Conservation (phyloP, 2,113 vertebrate genomes). For the Cochlearius cochlearius region DNA sequence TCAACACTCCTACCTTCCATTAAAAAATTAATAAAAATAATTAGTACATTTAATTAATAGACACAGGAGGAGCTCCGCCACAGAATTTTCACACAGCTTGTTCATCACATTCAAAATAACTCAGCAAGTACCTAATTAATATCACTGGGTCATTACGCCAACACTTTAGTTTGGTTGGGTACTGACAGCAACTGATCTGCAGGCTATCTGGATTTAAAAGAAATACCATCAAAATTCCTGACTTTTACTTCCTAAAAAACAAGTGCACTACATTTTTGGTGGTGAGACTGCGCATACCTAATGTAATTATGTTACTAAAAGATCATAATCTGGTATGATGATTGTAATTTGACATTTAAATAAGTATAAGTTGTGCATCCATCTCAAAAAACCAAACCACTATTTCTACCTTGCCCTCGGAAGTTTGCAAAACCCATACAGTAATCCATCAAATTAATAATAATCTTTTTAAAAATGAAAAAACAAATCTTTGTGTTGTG, state of each 20-base stretch:
- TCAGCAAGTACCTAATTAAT: constrained; percentile 66
- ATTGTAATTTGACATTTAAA: background rate
- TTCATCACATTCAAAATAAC: constrained; percentile 68
- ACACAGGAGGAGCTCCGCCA: constrained; percentile 51
- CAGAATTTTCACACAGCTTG: constrained; percentile 48
- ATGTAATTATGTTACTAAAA: background rate
- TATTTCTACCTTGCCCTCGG: background rate
- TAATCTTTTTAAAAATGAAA: background rate
- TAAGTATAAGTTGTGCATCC: background rate
- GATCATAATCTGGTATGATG: background rate
- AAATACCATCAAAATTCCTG: background rate
- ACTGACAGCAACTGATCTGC: background rate
- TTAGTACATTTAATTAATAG: constrained; percentile 69
- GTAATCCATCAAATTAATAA: background rate
- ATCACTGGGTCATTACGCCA: constrained; percentile 50
- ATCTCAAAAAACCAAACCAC: background rate
- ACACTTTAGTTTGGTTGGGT: constrained; percentile 23
- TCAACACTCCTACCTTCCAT: constrained; percentile 19
- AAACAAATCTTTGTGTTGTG: background rate
- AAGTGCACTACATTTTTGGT: background rate
- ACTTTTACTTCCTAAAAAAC: background rate
- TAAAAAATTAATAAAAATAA: constrained; percentile 72
- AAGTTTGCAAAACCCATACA: background rate
- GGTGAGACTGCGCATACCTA: background rate
- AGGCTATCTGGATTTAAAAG: background rate